phyloP scores from a whole-genome alignment of 2,888 invertebrate genomes.

The Argyra leucocephala region DNA sequence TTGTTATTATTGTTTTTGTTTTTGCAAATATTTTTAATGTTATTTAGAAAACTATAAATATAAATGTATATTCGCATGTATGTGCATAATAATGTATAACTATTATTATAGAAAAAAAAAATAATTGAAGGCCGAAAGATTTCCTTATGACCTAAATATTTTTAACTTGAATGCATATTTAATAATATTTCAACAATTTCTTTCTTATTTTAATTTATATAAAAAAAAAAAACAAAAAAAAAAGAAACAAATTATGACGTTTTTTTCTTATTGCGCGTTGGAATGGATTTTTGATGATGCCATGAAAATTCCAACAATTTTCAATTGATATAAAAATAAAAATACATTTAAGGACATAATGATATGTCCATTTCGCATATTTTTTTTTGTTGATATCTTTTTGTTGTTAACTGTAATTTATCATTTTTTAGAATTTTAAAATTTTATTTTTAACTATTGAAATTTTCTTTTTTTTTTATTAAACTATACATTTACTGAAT shows the following conservation, averaged over 20 bases:
- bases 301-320: background rate
- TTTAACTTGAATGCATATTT: background rate
- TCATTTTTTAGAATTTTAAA: background rate
- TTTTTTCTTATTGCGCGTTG: background rate
- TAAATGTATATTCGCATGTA: too few relatives aligned
- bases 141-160: slow-evolving; percentile 6
- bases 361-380: background rate
- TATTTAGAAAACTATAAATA: too few relatives aligned
- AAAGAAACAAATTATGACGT: background rate
- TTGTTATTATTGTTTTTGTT: too few relatives aligned
- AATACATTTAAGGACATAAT: background rate
- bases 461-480: too few relatives aligned
- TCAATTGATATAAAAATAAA: background rate
- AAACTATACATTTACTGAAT: too few relatives aligned
- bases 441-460: too few relatives aligned
- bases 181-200: background rate
- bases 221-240: too few relatives aligned
- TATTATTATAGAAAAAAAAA: background rate
- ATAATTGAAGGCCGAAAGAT: slow-evolving; percentile 6
- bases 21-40: too few relatives aligned
- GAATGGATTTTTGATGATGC: background rate
- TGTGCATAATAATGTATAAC: too few relatives aligned
- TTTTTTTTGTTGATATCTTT: background rate
- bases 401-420: background rate
- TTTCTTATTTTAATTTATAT: too few relatives aligned